These are phyloP conservation scores for Centrocercus urophasianus DNA, from an alignment of 2,113 vertebrate genomes.

Conservation along the genomic window DNA sequence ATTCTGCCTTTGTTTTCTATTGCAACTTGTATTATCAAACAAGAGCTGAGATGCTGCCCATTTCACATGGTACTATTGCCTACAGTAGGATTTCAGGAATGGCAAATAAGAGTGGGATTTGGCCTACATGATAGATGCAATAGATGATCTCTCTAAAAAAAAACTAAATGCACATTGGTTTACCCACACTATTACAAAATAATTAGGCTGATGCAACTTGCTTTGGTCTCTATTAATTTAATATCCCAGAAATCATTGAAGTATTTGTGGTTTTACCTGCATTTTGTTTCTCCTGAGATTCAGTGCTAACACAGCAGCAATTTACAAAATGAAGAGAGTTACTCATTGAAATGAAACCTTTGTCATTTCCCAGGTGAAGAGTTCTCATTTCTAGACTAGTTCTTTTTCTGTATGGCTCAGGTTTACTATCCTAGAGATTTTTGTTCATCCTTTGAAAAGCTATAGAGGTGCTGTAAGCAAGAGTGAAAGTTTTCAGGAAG, in stretches of 20 bases:
- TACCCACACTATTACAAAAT: background rate
- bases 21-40: background rate
- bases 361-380: background rate
- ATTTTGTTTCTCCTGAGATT: background rate
- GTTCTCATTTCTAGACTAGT: background rate
- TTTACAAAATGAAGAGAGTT: background rate
- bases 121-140: background rate
- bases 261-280: background rate
- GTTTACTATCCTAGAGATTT: background rate
- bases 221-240: background rate
- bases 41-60: background rate
- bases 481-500: background rate
- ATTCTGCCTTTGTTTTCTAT: background rate
- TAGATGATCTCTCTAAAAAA: background rate
- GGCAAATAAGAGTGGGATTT: background rate
- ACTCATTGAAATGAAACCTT: background rate
- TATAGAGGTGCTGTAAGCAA: background rate
- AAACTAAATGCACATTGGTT: background rate
- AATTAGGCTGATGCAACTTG: background rate
- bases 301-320: background rate
- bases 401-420: background rate
- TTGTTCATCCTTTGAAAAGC: background rate
- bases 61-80: constrained; percentile 17
- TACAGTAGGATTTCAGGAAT: background rate
- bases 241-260: background rate